Evolutionary conservation across 2,113 vertebrate genomes (phyloP).

Genomic region (Spilogale gracilis): DNA sequence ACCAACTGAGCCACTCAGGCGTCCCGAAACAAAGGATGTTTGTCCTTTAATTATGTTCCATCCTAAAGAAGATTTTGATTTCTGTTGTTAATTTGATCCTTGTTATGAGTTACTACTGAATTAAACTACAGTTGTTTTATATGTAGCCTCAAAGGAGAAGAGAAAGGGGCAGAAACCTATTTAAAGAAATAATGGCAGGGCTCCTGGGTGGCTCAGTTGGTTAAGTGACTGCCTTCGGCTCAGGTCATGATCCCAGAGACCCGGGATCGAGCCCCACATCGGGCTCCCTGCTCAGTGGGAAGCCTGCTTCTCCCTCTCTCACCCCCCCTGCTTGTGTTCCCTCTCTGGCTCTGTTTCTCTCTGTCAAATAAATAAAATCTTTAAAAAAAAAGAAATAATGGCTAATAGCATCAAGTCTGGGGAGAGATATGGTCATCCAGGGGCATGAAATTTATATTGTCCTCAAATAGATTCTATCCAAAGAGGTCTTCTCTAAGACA

Average conservation of each 20-base stretch:
- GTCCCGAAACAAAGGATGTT: too few relatives aligned
- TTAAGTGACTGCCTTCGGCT: too few relatives aligned
- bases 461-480: neutral
- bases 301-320: too few relatives aligned
- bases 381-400: neutral
- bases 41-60: neutral
- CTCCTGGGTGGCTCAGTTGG: too few relatives aligned
- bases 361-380: too few relatives aligned
- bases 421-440: neutral
- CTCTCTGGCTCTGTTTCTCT: too few relatives aligned
- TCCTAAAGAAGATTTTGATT: constrained; percentile 37
- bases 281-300: too few relatives aligned
- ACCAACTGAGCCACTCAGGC: too few relatives aligned
- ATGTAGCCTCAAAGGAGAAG: neutral
- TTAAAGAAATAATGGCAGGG: neutral
- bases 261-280: too few relatives aligned
- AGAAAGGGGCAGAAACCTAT: neutral
- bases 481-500: neutral
- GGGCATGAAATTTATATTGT: neutral
- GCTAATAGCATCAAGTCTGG: neutral
- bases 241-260: too few relatives aligned
- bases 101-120: neutral
- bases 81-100: constrained; percentile 43
- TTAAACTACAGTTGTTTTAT: neutral
- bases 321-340: too few relatives aligned